phyloP scores from a whole-genome alignment of 2,113 vertebrate species.

The Ornithorhynchus anatinus region DNA sequence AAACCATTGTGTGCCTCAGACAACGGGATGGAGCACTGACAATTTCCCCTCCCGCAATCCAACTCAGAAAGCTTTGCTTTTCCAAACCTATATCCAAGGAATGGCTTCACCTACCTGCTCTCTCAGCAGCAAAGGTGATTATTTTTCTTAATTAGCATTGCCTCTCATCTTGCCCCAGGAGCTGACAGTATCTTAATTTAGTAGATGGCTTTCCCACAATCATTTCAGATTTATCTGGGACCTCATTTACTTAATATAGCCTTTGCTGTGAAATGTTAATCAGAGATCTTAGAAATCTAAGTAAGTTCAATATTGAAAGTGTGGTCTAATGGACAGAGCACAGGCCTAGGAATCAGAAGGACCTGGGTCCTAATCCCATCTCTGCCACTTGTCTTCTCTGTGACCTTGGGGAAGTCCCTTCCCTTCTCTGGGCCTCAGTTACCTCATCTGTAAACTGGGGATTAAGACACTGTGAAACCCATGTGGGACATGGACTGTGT shows the following conservation, averaged over 20 bases:
- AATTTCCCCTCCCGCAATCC: not conserved
- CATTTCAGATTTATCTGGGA: constrained; percentile 54
- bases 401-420: no score
- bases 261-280: constrained; percentile 45
- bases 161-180: constrained; percentile 42
- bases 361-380: no score
- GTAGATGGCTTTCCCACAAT: constrained; percentile 35
- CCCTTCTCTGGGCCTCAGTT: no score
- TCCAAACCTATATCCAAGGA: not conserved
- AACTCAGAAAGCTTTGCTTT: not conserved
- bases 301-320: constrained; percentile 55
- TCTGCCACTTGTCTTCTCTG: no score
- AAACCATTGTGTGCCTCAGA: not conserved
- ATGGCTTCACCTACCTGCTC: constrained; percentile 8
- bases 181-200: constrained; percentile 31
- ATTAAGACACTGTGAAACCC: no score
- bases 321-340: no score
- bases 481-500: no score
- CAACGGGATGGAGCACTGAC: no score
- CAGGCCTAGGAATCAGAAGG: no score
- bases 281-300: constrained; percentile 44
- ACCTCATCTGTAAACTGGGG: no score
- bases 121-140: constrained; percentile 47
- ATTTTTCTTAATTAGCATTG: constrained; percentile 51
- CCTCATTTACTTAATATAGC: constrained; percentile 52